phyloP scores from a whole-genome alignment of 2,113 vertebrate species.

The Triplophysa tibetana region DNA sequence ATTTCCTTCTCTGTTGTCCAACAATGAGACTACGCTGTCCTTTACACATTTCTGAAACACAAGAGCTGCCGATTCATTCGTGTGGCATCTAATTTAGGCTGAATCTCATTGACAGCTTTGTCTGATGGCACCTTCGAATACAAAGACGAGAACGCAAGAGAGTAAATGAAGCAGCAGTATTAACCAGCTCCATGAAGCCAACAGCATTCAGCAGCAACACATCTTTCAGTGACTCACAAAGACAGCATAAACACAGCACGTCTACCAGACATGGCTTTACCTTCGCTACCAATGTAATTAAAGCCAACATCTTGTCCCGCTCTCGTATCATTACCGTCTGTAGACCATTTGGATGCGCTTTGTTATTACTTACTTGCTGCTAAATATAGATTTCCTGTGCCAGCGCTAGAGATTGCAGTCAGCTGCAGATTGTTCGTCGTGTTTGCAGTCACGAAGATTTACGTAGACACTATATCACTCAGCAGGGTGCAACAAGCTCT shows the following conservation, averaged over 20 bases:
- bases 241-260: slow-evolving; percentile 64
- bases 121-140: slow-evolving; percentile 13
- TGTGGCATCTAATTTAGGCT: slow-evolving; percentile 1
- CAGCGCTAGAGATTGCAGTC: slow-evolving; percentile 62
- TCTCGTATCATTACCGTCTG: slow-evolving; percentile 71
- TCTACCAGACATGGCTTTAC: slow-evolving; percentile 63
- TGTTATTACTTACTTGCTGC: slow-evolving; percentile 74
- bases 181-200: slow-evolving; percentile 27
- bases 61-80: not conserved
- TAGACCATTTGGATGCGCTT: slow-evolving; percentile 67
- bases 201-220: slow-evolving; percentile 37
- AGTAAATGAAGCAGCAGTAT: slow-evolving; percentile 21
- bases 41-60: not conserved
- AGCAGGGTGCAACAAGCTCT: slow-evolving; percentile 21
- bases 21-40: not conserved
- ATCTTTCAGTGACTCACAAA: slow-evolving; percentile 57
- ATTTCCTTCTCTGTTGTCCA: not conserved
- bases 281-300: slow-evolving; percentile 69
- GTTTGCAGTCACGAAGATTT: slow-evolving; percentile 61
- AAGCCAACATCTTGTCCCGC: slow-evolving; percentile 71
- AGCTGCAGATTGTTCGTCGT: slow-evolving; percentile 67
- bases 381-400: slow-evolving; percentile 72
- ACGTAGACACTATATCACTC: slow-evolving; percentile 60
- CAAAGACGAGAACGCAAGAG: slow-evolving; percentile 4
- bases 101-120: slow-evolving; percentile 10